These are phyloP conservation scores for Scaptomyza caliginosa DNA, from an alignment of 2,888 invertebrate species.

Conservation along the genomic window DNA sequence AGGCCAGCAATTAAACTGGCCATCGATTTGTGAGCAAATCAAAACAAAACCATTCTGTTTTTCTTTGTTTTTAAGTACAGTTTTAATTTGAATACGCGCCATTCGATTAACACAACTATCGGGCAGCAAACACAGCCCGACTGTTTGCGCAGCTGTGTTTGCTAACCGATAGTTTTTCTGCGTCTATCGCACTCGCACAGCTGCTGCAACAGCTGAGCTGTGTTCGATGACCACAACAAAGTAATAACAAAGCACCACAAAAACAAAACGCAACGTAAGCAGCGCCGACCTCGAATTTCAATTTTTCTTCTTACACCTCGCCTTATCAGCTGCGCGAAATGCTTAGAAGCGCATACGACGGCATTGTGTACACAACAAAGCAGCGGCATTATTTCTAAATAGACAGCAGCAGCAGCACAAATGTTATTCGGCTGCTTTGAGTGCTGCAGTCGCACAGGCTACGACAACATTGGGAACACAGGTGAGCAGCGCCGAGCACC, in stretches of 20 bases:
- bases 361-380: constrained; percentile 7
- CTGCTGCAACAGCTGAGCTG: constrained; percentile 25
- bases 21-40: constrained; percentile 26
- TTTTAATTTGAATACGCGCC: constrained; percentile 12
- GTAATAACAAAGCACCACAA: not conserved
- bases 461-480: constrained; percentile 73
- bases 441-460: constrained; percentile 84
- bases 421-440: constrained; percentile 59
- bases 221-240: constrained; percentile 17
- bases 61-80: not conserved
- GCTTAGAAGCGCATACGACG: constrained; percentile 22
- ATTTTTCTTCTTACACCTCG: not conserved
- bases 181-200: not conserved
- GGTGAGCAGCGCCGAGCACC: constrained; percentile 36
- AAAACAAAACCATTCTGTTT: not conserved
- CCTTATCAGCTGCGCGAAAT: constrained; percentile 31
- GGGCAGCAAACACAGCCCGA: constrained; percentile 10
- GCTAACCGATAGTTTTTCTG: constrained; percentile 8
- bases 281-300: constrained; percentile 11
- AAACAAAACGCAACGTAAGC: constrained; percentile 51
- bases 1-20: constrained; percentile 7
- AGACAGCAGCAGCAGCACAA: not conserved
- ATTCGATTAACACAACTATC: constrained; percentile 22
- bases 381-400: not conserved
- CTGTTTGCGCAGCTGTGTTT: constrained; percentile 10